phyloP scores from a whole-genome alignment of 2,888 invertebrate species.

The Odontothrips loti region DNA sequence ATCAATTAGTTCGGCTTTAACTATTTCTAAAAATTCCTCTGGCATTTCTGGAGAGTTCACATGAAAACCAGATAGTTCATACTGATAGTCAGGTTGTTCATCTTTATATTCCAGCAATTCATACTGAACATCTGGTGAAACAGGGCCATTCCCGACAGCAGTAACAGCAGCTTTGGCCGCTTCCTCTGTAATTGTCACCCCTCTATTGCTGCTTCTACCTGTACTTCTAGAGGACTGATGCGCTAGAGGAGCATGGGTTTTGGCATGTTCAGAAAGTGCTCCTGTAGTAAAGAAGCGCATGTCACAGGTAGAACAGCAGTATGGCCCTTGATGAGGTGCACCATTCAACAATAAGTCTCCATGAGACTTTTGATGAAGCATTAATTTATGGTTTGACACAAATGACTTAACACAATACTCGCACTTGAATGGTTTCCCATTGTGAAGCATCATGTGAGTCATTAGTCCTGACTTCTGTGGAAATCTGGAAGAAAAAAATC shows the following conservation, averaged over 20 bases:
- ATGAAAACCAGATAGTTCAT: not conserved
- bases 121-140: not conserved
- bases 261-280: constrained; percentile 34
- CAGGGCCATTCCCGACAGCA: not conserved
- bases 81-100: not conserved
- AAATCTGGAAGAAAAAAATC: constrained; percentile 27
- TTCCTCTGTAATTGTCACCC: not conserved
- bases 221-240: not conserved
- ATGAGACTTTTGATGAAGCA: constrained; percentile 35
- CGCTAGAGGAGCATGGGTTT: constrained; percentile 28
- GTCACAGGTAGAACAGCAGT: not conserved
- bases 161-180: not conserved
- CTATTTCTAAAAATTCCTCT: not conserved
- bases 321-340: constrained; percentile 2
- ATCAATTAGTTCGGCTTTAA: not conserved
- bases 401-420: constrained; percentile 37
- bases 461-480: constrained; percentile 37
- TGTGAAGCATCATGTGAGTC: constrained; percentile 38
- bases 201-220: not conserved
- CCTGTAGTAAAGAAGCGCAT: constrained; percentile 34
- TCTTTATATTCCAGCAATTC: not conserved
- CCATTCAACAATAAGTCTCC: constrained; percentile 26
- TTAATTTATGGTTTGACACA: constrained; percentile 37
- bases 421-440: constrained; percentile 38
- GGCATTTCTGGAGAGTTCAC: not conserved